Percentiles rank a stretch among this genome's conserved stretches.
These are phyloP conservation scores for Strix occidentalis DNA, from an alignment of 2,797 vertebrate species.

Conservation along the genomic window DNA sequence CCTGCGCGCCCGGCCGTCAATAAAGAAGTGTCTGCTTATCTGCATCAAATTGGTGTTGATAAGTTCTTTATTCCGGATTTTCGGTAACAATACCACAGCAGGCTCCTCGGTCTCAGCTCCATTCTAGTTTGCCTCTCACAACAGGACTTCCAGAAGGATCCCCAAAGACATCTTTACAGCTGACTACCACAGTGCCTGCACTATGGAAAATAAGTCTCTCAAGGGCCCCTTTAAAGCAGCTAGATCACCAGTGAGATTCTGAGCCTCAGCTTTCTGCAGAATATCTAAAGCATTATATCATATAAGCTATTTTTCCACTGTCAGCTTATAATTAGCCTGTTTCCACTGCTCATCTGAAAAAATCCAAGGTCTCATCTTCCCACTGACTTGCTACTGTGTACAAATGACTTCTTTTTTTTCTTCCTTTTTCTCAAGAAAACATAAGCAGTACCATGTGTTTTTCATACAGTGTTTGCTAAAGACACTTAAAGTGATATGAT, in stretches of 20 bases:
- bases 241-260: background rate
- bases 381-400: background rate
- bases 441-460: background rate
- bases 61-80: too few species aligned
- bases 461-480: background rate
- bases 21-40: too few species aligned
- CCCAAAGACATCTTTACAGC: background rate
- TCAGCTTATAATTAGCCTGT: constrained; percentile 10
- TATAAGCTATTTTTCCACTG: background rate
- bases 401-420: background rate
- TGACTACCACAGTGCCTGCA: background rate
- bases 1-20: too few species aligned
- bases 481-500: background rate
- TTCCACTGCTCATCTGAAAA: constrained; percentile 39
- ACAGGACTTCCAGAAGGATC: background rate
- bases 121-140: background rate
- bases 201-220: background rate
- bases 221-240: background rate
- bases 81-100: background rate
- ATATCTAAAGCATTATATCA: background rate
- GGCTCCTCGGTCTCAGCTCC: background rate
- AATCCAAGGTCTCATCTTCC: background rate
- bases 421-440: background rate
- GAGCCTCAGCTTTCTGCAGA: background rate
- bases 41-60: too few species aligned